phyloP scores from a whole-genome alignment of 2,888 invertebrate species.

The Sinelater perroti region DNA sequence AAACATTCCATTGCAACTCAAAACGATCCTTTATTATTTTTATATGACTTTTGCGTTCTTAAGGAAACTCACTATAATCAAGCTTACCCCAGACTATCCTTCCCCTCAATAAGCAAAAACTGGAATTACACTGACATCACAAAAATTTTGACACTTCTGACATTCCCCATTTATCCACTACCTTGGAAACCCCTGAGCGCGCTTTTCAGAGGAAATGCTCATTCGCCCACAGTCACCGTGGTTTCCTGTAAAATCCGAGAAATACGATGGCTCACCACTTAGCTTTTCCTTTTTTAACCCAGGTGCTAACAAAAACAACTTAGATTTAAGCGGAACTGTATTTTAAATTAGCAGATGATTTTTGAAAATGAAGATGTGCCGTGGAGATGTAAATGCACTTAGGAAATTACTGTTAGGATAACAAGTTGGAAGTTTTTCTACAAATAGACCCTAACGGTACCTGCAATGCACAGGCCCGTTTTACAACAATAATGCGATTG shows the following conservation, averaged over 20 bases:
- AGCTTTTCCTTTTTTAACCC: too few species aligned
- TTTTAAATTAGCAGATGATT: background rate
- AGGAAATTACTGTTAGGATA: constrained; percentile 3
- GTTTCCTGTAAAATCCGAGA: too few species aligned
- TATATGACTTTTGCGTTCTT: too few species aligned
- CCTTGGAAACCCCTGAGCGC: background rate
- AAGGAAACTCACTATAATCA: too few species aligned
- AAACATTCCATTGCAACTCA: too few species aligned
- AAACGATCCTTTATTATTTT: too few species aligned
- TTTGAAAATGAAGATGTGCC: background rate
- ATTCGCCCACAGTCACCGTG: background rate
- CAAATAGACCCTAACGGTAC: too few species aligned
- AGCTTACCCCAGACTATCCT: too few species aligned
- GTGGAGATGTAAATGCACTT: background rate
- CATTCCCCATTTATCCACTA: background rate
- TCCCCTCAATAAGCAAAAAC: too few species aligned
- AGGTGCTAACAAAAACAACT: constrained; percentile 1
- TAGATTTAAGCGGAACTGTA: background rate
- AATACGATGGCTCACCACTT: too few species aligned
- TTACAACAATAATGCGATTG: background rate
- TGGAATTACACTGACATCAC: background rate
- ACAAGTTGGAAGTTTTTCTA: background rate
- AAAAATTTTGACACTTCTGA: constrained; percentile 1
- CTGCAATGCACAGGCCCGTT: too few species aligned
- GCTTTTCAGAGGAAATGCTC: too few species aligned